Evolutionary conservation across 2,797 vertebrate species (phyloP), one percentile per base, ranked within the genome.

Genomic region (Spinus pinus): DNA sequence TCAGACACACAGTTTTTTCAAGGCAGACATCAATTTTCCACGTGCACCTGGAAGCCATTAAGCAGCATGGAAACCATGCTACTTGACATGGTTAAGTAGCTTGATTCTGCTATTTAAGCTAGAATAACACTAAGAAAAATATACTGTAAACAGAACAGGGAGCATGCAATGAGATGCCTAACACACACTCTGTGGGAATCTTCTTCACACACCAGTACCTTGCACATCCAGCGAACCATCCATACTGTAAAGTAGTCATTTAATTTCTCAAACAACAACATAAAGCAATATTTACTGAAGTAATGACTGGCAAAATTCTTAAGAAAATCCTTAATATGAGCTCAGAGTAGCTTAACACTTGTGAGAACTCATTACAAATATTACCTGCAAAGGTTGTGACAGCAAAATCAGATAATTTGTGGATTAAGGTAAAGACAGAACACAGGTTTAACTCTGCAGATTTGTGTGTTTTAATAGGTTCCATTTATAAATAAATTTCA

Each of bases 401-500:
- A 61, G 49, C 18, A 71, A 69, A 84, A 25, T 51, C 89, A 50
- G 84, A 71, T 91, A 87, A 90, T 81, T 72, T 51, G 9, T 64
- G 49, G 47, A 86, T 80, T 65, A 74, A 96, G 25, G 50, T 44
- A 80, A 86, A n/a, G 71, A 65, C 12, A 71, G 66, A 70, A 51
- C 60, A 90, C 44, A 82, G 19, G 31, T 81, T 92, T 84, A 92
- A 73, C 58, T 51, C 47, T 69, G 87, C 23, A 93, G 54, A 86
- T 3, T 79, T 80, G 65, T 2, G 2, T 82, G 21, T 85, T 95
- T 85, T 80, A 84, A 79, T 73, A 70, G 14, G 10, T 84, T 91
- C 86, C 30, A 90, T 37, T 94, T 93, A 65, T 72, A 93, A 95
- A 86, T 91, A 75, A 77, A 92, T 85, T 95, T 94, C 82, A 94